Evolutionary conservation across 2,888 invertebrate species (phyloP).

Genomic region (Melipona bicolor): DNA sequence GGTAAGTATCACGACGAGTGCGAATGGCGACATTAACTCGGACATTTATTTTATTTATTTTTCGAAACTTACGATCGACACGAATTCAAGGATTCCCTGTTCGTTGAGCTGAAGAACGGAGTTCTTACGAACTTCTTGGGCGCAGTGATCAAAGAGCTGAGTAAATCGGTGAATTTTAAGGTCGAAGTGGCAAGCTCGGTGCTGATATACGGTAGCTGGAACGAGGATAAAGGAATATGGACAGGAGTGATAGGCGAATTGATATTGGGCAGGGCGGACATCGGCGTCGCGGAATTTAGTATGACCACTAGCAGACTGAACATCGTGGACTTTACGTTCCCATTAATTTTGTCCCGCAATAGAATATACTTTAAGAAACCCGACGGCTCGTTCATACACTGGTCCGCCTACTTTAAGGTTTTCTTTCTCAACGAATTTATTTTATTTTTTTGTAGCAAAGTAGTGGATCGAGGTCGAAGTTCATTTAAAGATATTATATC

Average conservation of each 20-base stretch:
- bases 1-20: slow-evolving; percentile 53
- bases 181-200: slow-evolving; percentile 38
- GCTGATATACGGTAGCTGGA: slow-evolving; percentile 68
- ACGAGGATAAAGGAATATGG: slow-evolving; percentile 65
- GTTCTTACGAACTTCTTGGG: slow-evolving; percentile 69
- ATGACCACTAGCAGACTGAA: slow-evolving; percentile 69
- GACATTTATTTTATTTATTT: too few relatives aligned
- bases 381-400: slow-evolving; percentile 61
- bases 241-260: slow-evolving; percentile 74
- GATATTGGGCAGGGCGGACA: slow-evolving; percentile 63
- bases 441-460: not conserved
- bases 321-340: slow-evolving; percentile 76
- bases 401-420: slow-evolving; percentile 77
- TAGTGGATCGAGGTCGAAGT: too few relatives aligned
- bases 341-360: slow-evolving; percentile 68
- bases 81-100: slow-evolving; percentile 50
- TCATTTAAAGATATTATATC: too few relatives aligned
- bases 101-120: slow-evolving; percentile 48
- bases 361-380: slow-evolving; percentile 72
- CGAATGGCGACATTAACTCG: not conserved
- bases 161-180: slow-evolving; percentile 73
- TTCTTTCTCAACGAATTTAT: not conserved
- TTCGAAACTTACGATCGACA: too few relatives aligned
- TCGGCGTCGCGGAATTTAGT: slow-evolving; percentile 74
- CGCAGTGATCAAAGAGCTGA: slow-evolving; percentile 68